Base-by-base conservation (phyloP, 2,113 vertebrate genomes). In the Butorides virescens region DNA sequence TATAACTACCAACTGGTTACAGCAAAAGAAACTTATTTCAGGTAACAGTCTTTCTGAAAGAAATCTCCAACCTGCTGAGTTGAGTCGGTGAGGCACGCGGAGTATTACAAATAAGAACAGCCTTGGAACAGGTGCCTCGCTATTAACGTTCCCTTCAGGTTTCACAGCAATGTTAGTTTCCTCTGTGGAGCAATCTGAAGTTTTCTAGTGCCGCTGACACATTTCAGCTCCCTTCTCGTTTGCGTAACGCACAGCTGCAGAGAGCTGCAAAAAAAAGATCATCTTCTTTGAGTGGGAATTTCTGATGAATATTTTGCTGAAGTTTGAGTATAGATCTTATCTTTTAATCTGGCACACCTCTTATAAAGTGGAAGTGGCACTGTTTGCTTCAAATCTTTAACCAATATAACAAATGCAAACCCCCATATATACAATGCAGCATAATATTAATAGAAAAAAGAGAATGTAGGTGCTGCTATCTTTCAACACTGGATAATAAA, bases 141-240 rank as follows among this genome's bases (percentile, higher is more conserved):
- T 92, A 2, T 74, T 94, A 77, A 94, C 2, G 2, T 97, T 96
- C 82, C 93, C 82, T 95, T 91, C 2, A 10, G 55, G 75, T 97
- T 96, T 96, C 93, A 95, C 56, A 65, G 92, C 93, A 94, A 94
- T 95, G 27, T 94, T 94, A 96, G 93, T 95, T 94, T 94, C 88
- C 92, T 96, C 96, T 96, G 96, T 97, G 95, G 96, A 97, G 95
- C 93, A 96, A 91, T 95, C 88, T 95, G 93, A 96, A 93, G 91
- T 93, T 94, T 74, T 81, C 34, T 84, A 78, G 86, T 86, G 68
- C 34, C 36, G n/a, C n/a, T 96, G 76, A 52, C 56, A 49, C 44
- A 2, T 88, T 91, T 91, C 72, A 93, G 76, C 39, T 94, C 80
- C 32, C 30, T 25, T 90, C 78, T 79, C 5, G 2, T 92, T 90